These are phyloP conservation scores for Caenorhabditis drosophilae DNA, from an alignment of 2,888 invertebrate genomes.

Conservation along the genomic window DNA sequence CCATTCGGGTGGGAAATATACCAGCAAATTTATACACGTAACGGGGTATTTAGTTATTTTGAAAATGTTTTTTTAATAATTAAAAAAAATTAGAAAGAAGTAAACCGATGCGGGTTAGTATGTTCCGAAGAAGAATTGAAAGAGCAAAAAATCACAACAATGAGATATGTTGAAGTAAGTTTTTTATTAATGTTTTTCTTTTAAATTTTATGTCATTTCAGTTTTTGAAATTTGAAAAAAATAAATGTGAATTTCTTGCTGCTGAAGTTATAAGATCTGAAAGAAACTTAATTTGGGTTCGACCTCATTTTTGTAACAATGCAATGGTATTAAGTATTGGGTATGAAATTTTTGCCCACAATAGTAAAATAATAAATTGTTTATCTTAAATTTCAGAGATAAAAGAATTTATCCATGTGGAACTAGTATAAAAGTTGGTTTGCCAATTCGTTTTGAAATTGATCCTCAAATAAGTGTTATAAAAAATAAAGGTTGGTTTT, in stretches of 20 bases:
- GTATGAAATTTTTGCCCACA: neutral
- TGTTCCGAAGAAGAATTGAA: no score
- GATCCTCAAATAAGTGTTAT: neutral
- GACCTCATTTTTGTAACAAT: neutral
- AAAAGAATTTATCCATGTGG: neutral
- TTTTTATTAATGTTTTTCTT: no score
- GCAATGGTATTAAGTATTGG: neutral
- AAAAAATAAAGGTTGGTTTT: neutral
- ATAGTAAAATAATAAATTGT: neutral
- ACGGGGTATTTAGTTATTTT: no score
- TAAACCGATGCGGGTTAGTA: no score
- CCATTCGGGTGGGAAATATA: no score
- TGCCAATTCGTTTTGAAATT: neutral
- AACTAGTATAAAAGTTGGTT: neutral
- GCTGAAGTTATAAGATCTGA: neutral
- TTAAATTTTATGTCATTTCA: no score
- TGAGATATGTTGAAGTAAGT: no score
- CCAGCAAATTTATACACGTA: no score
- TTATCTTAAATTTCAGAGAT: neutral
- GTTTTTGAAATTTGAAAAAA: conserved; percentile 1
- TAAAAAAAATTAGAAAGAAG: no score
- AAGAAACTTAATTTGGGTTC: neutral
- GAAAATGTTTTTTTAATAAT: no score
- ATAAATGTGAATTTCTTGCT: neutral
- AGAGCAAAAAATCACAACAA: no score